Conservation (phyloP, 2,797 vertebrate genomes). For the Tenualosa ilisha region DNA sequence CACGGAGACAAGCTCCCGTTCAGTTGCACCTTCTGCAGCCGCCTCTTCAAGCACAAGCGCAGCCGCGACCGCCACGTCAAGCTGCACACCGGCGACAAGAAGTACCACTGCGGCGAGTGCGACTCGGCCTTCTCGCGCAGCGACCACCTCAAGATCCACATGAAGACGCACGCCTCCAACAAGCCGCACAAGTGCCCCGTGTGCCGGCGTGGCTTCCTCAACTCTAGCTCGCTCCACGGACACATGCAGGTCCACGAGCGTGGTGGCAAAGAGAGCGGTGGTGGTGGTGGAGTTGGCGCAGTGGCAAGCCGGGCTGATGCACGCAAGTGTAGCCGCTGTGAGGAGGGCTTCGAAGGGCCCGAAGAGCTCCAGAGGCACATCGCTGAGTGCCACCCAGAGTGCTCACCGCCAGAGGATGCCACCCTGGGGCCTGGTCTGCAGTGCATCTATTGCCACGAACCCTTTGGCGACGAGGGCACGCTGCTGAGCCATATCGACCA, state of each 20-base stretch:
- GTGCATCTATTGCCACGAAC: slow-evolving; percentile 97
- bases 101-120: slow-evolving; percentile 97
- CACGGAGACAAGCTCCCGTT: slow-evolving; percentile 98
- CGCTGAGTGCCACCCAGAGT: slow-evolving; percentile 95
- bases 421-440: slow-evolving; percentile 83
- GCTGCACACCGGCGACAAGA: slow-evolving; percentile 97
- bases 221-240: slow-evolving; percentile 94
- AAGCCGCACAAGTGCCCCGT: slow-evolving; percentile 99
- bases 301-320: slow-evolving; percentile 88
- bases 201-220: slow-evolving; percentile 95
- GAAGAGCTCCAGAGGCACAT: slow-evolving; percentile 98
- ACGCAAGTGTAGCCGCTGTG: slow-evolving; percentile 95
- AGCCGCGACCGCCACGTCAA: slow-evolving; percentile 98
- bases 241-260: slow-evolving; percentile 99
- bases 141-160: slow-evolving; percentile 98
- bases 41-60: slow-evolving; percentile 98
- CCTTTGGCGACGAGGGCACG: slow-evolving; percentile 90
- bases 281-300: slow-evolving; percentile 79
- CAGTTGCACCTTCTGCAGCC: slow-evolving; percentile 96
- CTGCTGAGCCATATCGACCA: slow-evolving; percentile 95
- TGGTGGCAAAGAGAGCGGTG: slow-evolving; percentile 87
- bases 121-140: slow-evolving; percentile 97
- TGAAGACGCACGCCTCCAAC: slow-evolving; percentile 98
- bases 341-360: slow-evolving; percentile 96
- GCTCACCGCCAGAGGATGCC: slow-evolving; percentile 91